phyloP scores from a whole-genome alignment of 2,797 vertebrate genomes.

The Psittacula derbiana region DNA sequence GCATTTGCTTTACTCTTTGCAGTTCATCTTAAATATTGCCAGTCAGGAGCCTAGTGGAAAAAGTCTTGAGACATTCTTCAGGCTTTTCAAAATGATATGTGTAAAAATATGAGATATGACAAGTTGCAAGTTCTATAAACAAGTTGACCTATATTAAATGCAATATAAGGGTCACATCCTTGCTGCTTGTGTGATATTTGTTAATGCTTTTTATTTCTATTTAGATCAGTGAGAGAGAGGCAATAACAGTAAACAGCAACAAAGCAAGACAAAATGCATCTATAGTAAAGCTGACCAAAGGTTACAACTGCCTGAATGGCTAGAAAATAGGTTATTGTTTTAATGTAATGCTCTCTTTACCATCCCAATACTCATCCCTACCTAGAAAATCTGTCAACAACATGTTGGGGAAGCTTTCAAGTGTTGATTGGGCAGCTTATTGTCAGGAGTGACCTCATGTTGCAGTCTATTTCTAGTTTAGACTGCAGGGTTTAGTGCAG shows the following conservation, averaged over 20 bases:
- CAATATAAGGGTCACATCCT: background rate
- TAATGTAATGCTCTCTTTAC: background rate
- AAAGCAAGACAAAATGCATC: background rate
- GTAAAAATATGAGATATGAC: background rate
- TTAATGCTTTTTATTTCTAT: background rate
- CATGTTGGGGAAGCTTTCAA: conserved; percentile 40
- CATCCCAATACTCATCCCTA: background rate
- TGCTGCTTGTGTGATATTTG: background rate
- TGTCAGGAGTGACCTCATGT: conserved; percentile 75
- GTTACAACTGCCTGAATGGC: background rate
- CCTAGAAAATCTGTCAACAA: conserved; percentile 12
- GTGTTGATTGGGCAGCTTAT: conserved; percentile 71
- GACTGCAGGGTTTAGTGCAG: conserved; percentile 83
- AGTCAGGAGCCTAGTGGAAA: background rate
- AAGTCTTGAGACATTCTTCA: background rate
- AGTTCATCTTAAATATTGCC: background rate
- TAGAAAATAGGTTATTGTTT: background rate
- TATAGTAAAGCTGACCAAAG: background rate
- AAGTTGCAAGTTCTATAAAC: background rate
- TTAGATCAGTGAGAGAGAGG: background rate
- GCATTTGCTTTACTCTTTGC: background rate
- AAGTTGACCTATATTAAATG: background rate
- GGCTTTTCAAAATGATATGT: background rate
- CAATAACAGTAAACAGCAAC: background rate
- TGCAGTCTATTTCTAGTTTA: conserved; percentile 73